Evolutionary conservation across 2,888 invertebrate species (phyloP).

Genomic region (Tenthredo scrophulariae): DNA sequence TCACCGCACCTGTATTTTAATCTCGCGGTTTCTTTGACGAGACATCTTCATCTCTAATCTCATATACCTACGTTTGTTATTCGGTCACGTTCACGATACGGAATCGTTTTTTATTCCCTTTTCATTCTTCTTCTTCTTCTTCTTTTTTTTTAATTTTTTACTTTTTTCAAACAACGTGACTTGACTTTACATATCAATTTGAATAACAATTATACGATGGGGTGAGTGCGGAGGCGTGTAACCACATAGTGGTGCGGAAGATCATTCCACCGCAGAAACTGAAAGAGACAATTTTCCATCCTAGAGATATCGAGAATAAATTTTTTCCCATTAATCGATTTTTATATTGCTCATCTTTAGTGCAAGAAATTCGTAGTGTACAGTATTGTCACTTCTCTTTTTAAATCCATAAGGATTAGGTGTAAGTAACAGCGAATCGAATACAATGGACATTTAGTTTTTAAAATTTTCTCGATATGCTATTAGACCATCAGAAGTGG

Average conservation of each 20-base stretch:
- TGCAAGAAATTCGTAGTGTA: not conserved
- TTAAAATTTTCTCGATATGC: conserved; percentile 50
- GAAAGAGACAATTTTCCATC: not conserved
- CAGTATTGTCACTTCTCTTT: not conserved
- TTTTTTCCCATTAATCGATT: not conserved
- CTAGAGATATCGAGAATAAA: not conserved
- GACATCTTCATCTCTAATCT: conserved; percentile 12
- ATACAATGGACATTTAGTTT: conserved; percentile 66
- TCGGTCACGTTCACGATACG: not conserved
- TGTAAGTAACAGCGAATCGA: conserved; percentile 57
- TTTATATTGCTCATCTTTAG: too few species aligned
- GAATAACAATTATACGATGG: not conserved
- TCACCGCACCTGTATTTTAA: not conserved
- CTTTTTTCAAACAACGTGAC: conserved; percentile 11
- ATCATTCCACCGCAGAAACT: not conserved
- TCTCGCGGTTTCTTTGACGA: conserved; percentile 20
- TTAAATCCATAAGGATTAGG: not conserved
- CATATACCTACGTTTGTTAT: not conserved
- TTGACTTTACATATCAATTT: not conserved
- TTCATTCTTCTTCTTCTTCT: not conserved
- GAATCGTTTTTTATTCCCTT: not conserved
- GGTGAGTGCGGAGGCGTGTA: not conserved
- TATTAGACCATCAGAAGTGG: conserved; percentile 59
- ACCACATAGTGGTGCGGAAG: not conserved
- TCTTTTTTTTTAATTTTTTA: not conserved